Evolutionary conservation across 2,797 vertebrate genomes (phyloP), one percentile per base, ranked within the genome.

Genomic region (Periparus ater): DNA sequence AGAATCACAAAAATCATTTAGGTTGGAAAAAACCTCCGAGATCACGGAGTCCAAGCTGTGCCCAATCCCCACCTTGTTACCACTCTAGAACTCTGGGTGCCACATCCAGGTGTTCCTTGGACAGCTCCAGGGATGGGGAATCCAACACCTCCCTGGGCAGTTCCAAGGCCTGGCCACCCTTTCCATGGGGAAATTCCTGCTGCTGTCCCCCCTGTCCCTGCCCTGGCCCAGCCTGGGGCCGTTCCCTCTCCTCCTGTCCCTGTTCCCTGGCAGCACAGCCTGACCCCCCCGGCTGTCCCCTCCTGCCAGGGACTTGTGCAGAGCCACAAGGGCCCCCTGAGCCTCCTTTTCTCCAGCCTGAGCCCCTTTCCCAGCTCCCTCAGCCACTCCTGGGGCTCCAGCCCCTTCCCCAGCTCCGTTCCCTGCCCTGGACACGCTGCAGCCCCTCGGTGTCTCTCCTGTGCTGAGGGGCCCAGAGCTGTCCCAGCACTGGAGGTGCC

Each of bases 181-280:
- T 66, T 26, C 53, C 40, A 47, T 10, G 19, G 0, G 1, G 34
- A 29, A 60, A 88, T 66, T 58, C 8, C 22, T 44, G 0, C 36
- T 27, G 0, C 0, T 34, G 6, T 23, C 53, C 29, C 38, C 0
- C 13, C 25, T 17, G 6, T 1, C 0, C 4, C 10, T 42, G 0
- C 12, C 26, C 58, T 7, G 8, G 12, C 25, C 22, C 74, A 70
- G 3, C 34, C 18, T 44, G 51, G 20, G 32, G 27, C 18, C 0
- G 0, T 20, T 72, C 32, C 58, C 51, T 65, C 74, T 38, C 6
- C 6, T 55, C 51, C 50, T 87, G 50, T 63, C 58, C 50, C 66
- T 54, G 55, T 34, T 70, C 73, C 47, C 48, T 61, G 55, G 21
- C 2, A 60, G 40, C n/a, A 85, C 1, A 68, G 47, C 62, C 72